Percentiles rank a stretch among this genome's conserved stretches.
phyloP scores from a whole-genome alignment of 1,140 invertebrate species.

The Diprion similis region DNA sequence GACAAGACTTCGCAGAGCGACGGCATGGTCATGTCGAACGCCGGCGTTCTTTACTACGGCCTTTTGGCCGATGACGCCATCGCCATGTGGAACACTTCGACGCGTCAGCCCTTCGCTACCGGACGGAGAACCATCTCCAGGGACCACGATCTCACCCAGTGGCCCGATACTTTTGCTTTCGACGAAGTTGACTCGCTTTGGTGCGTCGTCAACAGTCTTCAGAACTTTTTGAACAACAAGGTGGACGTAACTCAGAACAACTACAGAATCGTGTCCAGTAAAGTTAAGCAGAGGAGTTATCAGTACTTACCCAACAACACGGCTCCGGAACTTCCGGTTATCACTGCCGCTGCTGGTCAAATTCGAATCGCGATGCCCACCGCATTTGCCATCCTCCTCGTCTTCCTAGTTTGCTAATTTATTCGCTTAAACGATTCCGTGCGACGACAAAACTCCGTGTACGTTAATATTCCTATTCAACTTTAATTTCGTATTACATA shows the following conservation, averaged over 20 bases:
- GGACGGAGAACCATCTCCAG: constrained; percentile 69
- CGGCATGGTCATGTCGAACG: constrained; percentile 74
- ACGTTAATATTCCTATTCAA: neutral
- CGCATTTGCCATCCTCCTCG: constrained; percentile 22
- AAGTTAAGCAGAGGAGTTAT: constrained; percentile 67
- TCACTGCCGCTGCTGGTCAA: constrained; percentile 43
- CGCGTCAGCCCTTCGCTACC: constrained; percentile 44
- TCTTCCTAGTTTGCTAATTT: constrained; percentile 13
- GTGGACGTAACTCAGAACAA: constrained; percentile 64
- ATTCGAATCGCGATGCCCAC: constrained; percentile 27
- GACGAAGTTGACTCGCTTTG: constrained; percentile 70
- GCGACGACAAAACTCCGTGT: neutral
- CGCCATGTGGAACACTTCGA: constrained; percentile 69
- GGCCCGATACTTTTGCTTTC: constrained; percentile 74
- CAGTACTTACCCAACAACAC: constrained; percentile 61
- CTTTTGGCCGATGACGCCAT: constrained; percentile 71
- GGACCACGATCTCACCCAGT: constrained; percentile 71
- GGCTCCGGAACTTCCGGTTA: constrained; percentile 45
- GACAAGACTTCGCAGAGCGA: constrained; percentile 70
- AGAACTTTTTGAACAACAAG: constrained; percentile 66
- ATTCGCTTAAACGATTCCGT: neutral
- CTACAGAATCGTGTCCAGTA: constrained; percentile 66
- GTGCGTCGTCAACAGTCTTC: constrained; percentile 71
- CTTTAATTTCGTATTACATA: neutral
- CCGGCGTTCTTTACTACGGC: constrained; percentile 71